Percentiles rank a stretch among this genome's conserved stretches.
These are phyloP conservation scores for Stenopsyche tienmushanensis DNA, from an alignment of 1,140 invertebrate genomes.

Conservation along the genomic window DNA sequence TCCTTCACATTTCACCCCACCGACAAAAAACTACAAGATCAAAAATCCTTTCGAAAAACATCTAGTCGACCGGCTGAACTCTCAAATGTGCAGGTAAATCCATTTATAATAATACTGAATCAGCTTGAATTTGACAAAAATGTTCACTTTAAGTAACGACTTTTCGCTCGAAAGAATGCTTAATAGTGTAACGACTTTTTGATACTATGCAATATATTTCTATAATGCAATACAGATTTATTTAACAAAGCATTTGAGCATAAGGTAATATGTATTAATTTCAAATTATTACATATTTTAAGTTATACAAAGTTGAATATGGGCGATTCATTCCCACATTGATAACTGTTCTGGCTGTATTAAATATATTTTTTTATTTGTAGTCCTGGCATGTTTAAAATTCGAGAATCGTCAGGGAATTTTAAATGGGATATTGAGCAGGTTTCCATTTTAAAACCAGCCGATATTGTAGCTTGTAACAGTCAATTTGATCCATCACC, in stretches of 20 bases:
- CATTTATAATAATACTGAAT: too few relatives aligned
- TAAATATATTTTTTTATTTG: slow-evolving; percentile 15
- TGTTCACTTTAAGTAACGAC: too few relatives aligned
- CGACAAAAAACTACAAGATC: slow-evolving; percentile 46
- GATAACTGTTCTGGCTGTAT: not conserved
- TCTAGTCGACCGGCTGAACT: slow-evolving; percentile 51
- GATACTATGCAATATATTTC: too few relatives aligned
- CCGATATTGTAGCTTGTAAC: slow-evolving; percentile 53
- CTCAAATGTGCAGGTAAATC: slow-evolving; percentile 54
- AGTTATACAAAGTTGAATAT: too few relatives aligned
- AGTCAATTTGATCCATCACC: slow-evolving; percentile 56
- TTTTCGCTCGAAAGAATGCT: too few relatives aligned
- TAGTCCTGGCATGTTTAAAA: slow-evolving; percentile 56
- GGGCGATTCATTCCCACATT: too few relatives aligned
- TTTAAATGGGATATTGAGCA: slow-evolving; percentile 55
- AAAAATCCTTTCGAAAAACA: slow-evolving; percentile 55
- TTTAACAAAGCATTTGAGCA: too few relatives aligned
- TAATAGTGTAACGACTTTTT: too few relatives aligned
- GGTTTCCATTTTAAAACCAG: slow-evolving; percentile 49
- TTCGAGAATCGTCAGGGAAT: slow-evolving; percentile 47
- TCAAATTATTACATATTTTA: too few relatives aligned
- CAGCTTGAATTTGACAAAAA: too few relatives aligned
- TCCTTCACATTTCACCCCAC: slow-evolving; percentile 46
- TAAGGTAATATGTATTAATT: too few relatives aligned
- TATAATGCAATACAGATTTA: too few relatives aligned